phyloP scores from a whole-genome alignment of 2,113 vertebrate genomes.

The Sebastes fasciatus region DNA sequence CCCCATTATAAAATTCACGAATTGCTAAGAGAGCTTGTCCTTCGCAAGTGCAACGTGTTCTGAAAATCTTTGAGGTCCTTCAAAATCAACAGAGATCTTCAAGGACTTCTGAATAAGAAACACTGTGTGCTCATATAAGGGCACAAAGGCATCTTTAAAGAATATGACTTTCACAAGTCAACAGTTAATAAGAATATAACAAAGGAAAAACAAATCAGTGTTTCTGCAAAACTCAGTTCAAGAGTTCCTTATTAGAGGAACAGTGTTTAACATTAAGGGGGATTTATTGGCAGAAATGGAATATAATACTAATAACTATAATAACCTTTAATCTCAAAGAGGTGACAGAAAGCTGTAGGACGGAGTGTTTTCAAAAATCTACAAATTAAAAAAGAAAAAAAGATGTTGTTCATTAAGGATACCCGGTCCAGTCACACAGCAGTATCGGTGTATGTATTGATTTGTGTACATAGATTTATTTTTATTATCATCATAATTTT shows the following conservation, averaged over 20 bases:
- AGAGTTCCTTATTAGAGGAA: not conserved
- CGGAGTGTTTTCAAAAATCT: not conserved
- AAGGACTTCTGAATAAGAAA: slow-evolving; percentile 6
- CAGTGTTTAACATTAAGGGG: too few relatives aligned
- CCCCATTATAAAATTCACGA: slow-evolving; percentile 24
- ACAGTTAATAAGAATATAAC: not conserved
- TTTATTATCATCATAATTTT: too few relatives aligned
- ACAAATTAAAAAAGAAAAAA: not conserved
- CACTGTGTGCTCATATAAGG: not conserved
- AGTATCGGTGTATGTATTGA: too few relatives aligned
- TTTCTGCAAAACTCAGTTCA: not conserved
- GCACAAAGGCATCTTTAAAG: not conserved
- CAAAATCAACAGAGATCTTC: slow-evolving; percentile 7
- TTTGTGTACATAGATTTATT: too few relatives aligned
- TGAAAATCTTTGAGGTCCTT: slow-evolving; percentile 6
- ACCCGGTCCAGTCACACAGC: too few relatives aligned
- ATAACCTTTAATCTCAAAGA: not conserved
- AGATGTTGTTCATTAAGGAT: not conserved
- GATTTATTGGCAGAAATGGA: too few relatives aligned
- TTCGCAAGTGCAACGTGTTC: slow-evolving; percentile 3
- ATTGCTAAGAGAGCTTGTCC: slow-evolving; percentile 8
- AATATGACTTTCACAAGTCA: not conserved
- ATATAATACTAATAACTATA: too few relatives aligned
- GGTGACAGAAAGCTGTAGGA: not conserved
- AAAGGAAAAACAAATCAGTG: not conserved